phyloP scores from a whole-genome alignment of 2,888 invertebrate genomes.

The Azorinus chamasolen region DNA sequence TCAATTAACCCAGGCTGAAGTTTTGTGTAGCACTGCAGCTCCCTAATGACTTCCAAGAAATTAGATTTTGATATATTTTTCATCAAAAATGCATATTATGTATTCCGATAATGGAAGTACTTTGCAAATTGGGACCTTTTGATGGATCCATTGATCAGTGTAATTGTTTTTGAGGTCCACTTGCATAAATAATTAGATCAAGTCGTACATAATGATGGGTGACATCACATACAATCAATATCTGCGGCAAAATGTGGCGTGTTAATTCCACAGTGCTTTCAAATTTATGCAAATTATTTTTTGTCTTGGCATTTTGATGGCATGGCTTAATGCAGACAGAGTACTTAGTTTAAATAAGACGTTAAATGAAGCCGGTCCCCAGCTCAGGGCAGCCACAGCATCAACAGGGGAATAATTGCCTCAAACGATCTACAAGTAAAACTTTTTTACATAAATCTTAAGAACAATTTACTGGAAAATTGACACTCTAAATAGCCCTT shows the following conservation, averaged over 20 bases:
- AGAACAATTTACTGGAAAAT: too few relatives aligned
- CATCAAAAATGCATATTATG: conserved; percentile 69
- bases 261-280: conserved; percentile 25
- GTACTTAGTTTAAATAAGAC: conserved; percentile 16
- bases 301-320: conserved; percentile 15
- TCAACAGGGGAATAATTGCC: too few relatives aligned
- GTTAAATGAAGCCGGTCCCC: too few relatives aligned
- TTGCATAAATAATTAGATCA: conserved; percentile 64
- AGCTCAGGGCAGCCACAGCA: too few relatives aligned
- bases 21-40: conserved; percentile 50
- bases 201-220: conserved; percentile 45
- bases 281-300: conserved; percentile 29
- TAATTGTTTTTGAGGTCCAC: conserved; percentile 65
- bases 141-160: conserved; percentile 54
- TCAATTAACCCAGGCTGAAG: conserved; percentile 56
- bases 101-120: conserved; percentile 60
- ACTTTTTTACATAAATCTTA: too few relatives aligned
- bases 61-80: conserved; percentile 67
- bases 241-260: conserved; percentile 49
- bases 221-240: conserved; percentile 54
- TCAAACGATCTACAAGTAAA: too few relatives aligned
- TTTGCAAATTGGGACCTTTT: conserved; percentile 38
- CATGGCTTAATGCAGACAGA: conserved; percentile 32
- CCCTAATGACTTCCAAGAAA: conserved; percentile 60
- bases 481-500: too few relatives aligned